Conservation (phyloP, 35 echinoderm and acorn worm species). For the Apostichopus parvimensis region DNA sequence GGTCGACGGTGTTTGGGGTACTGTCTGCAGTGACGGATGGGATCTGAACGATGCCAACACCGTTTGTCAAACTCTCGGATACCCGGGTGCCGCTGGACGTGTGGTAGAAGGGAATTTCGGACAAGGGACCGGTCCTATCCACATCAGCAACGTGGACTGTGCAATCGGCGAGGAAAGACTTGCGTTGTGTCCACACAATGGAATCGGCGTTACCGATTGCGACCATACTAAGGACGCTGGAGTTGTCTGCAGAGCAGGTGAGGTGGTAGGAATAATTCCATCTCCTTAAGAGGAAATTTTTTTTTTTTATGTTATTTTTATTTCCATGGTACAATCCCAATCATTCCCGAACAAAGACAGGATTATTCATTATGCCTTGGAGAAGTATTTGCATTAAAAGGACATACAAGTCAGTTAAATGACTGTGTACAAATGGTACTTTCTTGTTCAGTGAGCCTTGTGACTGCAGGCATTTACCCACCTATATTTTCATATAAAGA, state of each 20-base stretch:
- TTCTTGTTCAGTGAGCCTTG: no score
- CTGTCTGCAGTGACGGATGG: slow-evolving; percentile 36
- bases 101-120: not conserved
- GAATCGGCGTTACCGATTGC: slow-evolving; percentile 1
- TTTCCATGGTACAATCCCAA: no score
- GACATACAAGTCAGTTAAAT: no score
- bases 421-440: no score
- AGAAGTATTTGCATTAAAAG: no score
- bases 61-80: slow-evolving; percentile 23
- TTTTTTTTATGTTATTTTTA: no score
- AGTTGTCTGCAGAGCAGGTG: slow-evolving; percentile 22
- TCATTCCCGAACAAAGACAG: no score
- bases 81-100: not conserved
- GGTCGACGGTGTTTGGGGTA: slow-evolving; percentile 34
- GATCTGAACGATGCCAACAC: not conserved
- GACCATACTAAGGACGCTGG: slow-evolving; percentile 14
- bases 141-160: not conserved
- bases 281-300: no score
- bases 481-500: no score
- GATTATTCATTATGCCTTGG: no score
- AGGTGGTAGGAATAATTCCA: not conserved
- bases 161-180: not conserved
- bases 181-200: slow-evolving; percentile 1
- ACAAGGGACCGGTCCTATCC: not conserved
- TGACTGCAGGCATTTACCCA: no score